Evolutionary conservation across 2,113 vertebrate species (phyloP).

Genomic region (Pionites leucogaster): DNA sequence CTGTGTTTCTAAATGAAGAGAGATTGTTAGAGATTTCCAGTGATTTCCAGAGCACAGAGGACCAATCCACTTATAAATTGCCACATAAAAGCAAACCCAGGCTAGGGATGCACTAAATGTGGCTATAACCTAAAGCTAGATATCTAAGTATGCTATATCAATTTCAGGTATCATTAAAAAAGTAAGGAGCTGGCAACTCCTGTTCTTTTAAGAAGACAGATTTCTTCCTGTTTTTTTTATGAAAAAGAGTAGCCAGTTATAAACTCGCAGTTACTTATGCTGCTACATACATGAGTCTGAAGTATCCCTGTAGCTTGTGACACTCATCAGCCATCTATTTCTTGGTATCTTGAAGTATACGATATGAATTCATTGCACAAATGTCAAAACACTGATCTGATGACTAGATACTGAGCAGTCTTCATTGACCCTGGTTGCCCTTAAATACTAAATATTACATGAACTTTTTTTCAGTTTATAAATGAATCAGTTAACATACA

Average conservation of each 20-base stretch:
- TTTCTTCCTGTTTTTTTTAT: not conserved
- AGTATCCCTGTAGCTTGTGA: not conserved
- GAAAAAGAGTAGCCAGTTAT: not conserved
- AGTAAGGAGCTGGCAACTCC: not conserved
- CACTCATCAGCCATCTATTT: not conserved
- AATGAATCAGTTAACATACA: not conserved
- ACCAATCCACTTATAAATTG: not conserved
- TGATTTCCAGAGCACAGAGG: not conserved
- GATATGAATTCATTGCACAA: not conserved
- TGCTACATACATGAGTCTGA: not conserved
- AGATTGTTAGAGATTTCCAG: not conserved
- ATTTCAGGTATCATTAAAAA: not conserved
- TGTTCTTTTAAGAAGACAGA: not conserved
- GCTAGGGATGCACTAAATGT: not conserved
- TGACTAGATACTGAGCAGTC: not conserved
- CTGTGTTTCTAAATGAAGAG: not conserved
- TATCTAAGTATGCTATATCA: not conserved
- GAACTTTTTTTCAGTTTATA: not conserved
- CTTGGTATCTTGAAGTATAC: not conserved
- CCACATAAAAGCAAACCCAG: not conserved
- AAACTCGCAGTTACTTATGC: not conserved
- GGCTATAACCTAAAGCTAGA: not conserved
- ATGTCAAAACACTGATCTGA: not conserved
- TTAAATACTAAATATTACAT: not conserved
- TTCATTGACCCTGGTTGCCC: not conserved